Percentiles rank a stretch among this genome's conserved stretches.
Evolutionary conservation across 1,140 invertebrate genomes (phyloP).

Genomic region (Cataglyphis hispanica): DNA sequence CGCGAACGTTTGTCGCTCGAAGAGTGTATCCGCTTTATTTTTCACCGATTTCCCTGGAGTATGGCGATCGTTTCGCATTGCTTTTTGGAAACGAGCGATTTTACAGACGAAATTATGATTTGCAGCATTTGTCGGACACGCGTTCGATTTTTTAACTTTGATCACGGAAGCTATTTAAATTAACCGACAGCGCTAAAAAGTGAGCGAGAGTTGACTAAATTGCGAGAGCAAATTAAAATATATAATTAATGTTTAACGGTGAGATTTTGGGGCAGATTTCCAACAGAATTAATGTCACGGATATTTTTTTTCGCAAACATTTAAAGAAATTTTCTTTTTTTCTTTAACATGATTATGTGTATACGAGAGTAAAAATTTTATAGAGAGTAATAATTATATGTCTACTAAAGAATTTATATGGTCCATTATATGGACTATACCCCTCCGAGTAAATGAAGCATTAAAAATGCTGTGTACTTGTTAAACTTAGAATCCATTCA

Average conservation of each 20-base stretch:
- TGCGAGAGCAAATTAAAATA: conserved; percentile 26
- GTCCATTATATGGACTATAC: neutral
- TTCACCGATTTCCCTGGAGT: conserved; percentile 24
- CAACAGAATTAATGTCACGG: neutral
- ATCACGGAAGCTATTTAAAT: conserved; percentile 17
- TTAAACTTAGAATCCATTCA: conserved; percentile 30
- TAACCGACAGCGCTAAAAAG: conserved; percentile 35
- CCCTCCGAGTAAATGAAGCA: neutral
- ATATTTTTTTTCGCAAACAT: neutral
- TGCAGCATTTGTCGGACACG: conserved; percentile 10
- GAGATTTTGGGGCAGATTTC: neutral
- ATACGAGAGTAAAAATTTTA: neutral
- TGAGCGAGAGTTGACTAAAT: neutral
- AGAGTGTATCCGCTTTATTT: conserved; percentile 37
- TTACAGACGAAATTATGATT: conserved; percentile 1
- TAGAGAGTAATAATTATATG: no score
- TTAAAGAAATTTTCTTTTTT: neutral
- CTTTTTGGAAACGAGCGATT: conserved; percentile 24
- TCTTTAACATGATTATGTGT: neutral
- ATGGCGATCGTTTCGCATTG: neutral
- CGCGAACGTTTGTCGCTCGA: neutral
- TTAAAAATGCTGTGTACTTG: conserved; percentile 2
- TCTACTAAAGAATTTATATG: neutral
- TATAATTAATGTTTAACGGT: conserved; percentile 12
- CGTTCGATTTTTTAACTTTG: conserved; percentile 37